Percentiles rank a stretch among this genome's conserved stretches.
phyloP scores from a whole-genome alignment of 2,113 vertebrate genomes.

The Pterocles orientalis region DNA sequence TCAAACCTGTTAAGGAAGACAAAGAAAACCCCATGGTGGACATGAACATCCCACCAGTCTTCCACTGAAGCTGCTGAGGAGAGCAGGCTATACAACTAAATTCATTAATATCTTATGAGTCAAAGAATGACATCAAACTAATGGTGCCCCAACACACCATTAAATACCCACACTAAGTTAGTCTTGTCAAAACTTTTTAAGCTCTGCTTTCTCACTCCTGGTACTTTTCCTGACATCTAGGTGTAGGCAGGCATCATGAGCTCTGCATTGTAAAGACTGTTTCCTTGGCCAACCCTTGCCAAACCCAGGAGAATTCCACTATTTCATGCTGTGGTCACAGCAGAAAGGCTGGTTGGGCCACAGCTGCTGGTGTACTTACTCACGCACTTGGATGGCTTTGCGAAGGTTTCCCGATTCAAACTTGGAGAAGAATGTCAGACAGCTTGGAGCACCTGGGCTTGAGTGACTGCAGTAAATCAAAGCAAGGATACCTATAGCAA shows the following conservation, averaged over 20 bases:
- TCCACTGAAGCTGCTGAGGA: not conserved
- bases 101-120: not conserved
- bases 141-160: not conserved
- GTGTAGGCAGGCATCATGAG: not conserved
- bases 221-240: not conserved
- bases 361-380: slow-evolving; percentile 74
- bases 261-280: not conserved
- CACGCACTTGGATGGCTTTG: slow-evolving; percentile 88
- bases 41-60: not conserved
- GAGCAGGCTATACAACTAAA: not conserved
- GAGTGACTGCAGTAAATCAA: slow-evolving; percentile 65
- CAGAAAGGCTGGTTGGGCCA: not conserved
- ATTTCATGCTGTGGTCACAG: rapidly evolving
- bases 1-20: slow-evolving; percentile 78
- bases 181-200: not conserved
- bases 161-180: not conserved
- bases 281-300: not conserved
- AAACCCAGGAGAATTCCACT: not conserved
- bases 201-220: not conserved
- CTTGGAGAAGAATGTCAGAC: slow-evolving; percentile 85
- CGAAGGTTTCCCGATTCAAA: slow-evolving; percentile 93
- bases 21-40: not conserved
- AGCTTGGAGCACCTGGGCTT: slow-evolving; percentile 43
- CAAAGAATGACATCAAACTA: not conserved
- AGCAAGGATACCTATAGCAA: not conserved